Percentiles rank a stretch among this genome's conserved stretches.
phyloP scores from a whole-genome alignment of 2,113 vertebrate species.

The Mugil cephalus region DNA sequence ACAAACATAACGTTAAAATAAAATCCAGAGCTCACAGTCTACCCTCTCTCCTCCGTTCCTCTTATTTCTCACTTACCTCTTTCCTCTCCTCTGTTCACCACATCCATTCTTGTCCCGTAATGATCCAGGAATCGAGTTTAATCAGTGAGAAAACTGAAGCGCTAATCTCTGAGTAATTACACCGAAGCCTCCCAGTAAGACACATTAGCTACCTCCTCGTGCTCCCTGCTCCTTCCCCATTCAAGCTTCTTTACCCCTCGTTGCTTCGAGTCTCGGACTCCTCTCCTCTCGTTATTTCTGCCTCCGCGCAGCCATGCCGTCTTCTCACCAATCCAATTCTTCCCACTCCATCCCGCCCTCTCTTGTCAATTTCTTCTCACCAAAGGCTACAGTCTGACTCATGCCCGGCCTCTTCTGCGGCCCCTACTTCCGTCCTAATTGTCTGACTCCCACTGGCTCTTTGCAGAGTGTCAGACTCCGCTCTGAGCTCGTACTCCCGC shows the following conservation, averaged over 20 bases:
- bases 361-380: conserved; percentile 55
- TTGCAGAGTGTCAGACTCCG: conserved; percentile 52
- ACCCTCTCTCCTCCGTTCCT: background rate
- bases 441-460: conserved; percentile 72
- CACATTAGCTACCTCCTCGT: background rate
- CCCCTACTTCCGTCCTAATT: conserved; percentile 67
- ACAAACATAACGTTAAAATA: too few relatives aligned
- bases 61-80: background rate
- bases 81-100: background rate
- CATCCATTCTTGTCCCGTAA: background rate
- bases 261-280: conserved; percentile 33
- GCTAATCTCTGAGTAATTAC: conserved; percentile 55
- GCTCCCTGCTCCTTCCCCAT: background rate
- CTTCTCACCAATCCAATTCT: conserved; percentile 51
- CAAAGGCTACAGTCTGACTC: conserved; percentile 61
- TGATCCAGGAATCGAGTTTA: conserved; percentile 38
- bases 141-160: conserved; percentile 44
- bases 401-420: conserved; percentile 56
- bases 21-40: background rate
- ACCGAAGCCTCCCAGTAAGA: conserved; percentile 12
- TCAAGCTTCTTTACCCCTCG: conserved; percentile 19
- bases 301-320: conserved; percentile 8
- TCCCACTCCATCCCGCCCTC: conserved; percentile 46
- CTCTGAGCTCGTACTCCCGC: conserved; percentile 32
- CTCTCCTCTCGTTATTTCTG: conserved; percentile 39